phyloP scores from a whole-genome alignment of 2,113 vertebrate genomes.

The Rhynchopsitta pachyrhyncha region DNA sequence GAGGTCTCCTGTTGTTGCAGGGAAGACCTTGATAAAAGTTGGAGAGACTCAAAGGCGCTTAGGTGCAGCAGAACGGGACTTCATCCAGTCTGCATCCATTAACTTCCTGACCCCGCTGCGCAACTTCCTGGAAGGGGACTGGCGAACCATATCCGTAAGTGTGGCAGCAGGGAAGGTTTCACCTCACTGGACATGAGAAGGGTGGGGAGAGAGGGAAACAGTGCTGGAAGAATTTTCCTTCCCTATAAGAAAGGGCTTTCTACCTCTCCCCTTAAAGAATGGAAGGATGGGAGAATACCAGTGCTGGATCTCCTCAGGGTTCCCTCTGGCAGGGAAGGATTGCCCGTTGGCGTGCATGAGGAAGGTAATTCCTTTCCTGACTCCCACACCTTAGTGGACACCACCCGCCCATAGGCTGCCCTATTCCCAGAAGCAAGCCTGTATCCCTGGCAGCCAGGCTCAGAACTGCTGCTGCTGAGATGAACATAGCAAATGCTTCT shows the following conservation, averaged over 20 bases:
- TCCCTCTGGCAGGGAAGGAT: background rate
- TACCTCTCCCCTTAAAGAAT: background rate
- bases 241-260: background rate
- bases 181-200: fast-evolving
- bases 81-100: slow-evolving; percentile 86
- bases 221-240: background rate
- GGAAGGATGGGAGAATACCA: background rate
- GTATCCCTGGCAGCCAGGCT: background rate
- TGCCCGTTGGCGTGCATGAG: background rate
- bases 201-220: background rate
- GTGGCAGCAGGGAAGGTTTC: background rate
- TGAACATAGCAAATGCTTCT: background rate
- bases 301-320: background rate
- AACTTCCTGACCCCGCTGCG: slow-evolving; percentile 92
- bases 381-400: background rate
- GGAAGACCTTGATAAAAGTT: slow-evolving; percentile 90
- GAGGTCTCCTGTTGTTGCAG: slow-evolving; percentile 63
- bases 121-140: slow-evolving; percentile 98
- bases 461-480: background rate
- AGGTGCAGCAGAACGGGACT: slow-evolving; percentile 88
- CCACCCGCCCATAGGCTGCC: background rate
- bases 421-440: background rate
- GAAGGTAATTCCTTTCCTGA: background rate
- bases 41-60: slow-evolving; percentile 89
- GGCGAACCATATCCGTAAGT: slow-evolving; percentile 92